A percentile compares a stretch with the other conserved stretches of the same genome.
Evolutionary conservation across 2,113 vertebrate species (phyloP).

Genomic region (Carollia perspicillata): DNA sequence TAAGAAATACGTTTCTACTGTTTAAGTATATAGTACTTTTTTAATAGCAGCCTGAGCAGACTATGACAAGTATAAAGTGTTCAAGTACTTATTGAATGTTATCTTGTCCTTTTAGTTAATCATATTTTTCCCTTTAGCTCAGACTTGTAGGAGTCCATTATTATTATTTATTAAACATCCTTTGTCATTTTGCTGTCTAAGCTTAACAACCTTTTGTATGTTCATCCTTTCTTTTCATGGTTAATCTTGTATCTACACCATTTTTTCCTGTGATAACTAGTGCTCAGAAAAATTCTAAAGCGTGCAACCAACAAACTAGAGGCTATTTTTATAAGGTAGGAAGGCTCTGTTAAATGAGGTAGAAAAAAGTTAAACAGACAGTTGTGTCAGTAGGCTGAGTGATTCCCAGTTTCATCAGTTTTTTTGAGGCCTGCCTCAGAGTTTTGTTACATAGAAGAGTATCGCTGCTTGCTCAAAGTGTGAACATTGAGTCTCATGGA

Average conservation of each 20-base stretch:
- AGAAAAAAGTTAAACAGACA: not conserved
- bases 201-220: not conserved
- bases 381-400: not conserved
- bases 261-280: not conserved
- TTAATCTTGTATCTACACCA: not conserved
- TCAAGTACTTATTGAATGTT: not conserved
- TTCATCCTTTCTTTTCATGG: not conserved
- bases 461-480: not conserved
- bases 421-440: not conserved
- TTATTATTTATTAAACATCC: not conserved
- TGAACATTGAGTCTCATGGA: not conserved
- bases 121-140: not conserved
- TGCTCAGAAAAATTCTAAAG: not conserved
- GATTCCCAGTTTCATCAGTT: not conserved
- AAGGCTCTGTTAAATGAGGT: not conserved
- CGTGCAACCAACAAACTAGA: not conserved
- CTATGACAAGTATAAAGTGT: not conserved
- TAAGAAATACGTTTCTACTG: not conserved
- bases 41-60: not conserved
- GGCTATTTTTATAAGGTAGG: not conserved
- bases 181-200: not conserved
- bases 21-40: not conserved
- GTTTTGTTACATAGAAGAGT: not conserved
- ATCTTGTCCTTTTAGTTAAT: not conserved
- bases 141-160: not conserved